Evolutionary conservation across 1,140 invertebrate genomes (phyloP).

Genomic region (Lordiphosa collinella): DNA sequence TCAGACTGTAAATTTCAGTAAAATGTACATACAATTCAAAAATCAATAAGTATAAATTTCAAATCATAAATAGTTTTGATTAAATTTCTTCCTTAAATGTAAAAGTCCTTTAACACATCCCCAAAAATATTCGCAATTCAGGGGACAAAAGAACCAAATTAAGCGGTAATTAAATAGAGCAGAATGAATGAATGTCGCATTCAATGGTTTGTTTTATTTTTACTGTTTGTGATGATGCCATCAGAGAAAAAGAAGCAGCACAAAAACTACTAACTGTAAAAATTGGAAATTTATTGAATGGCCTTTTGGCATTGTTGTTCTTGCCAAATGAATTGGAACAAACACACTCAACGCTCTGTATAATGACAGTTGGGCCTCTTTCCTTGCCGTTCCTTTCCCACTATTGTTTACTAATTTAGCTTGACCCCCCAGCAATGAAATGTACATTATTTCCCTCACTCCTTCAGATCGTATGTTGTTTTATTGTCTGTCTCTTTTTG

Average conservation of each 20-base stretch:
- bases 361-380: conserved; percentile 9
- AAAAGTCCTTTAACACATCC: no score
- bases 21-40: no score
- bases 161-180: conserved; percentile 23
- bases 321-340: conserved; percentile 70
- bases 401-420: conserved; percentile 59
- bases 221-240: conserved; percentile 20
- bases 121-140: no score
- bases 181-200: conserved; percentile 11
- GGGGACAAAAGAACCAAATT: no score
- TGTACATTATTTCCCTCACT: conserved; percentile 19
- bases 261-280: conserved; percentile 30
- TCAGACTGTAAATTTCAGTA: no score
- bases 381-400: neutral
- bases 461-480: conserved; percentile 20
- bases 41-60: no score
- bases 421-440: conserved; percentile 48
- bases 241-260: conserved; percentile 13
- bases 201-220: neutral
- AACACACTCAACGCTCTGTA: conserved; percentile 16
- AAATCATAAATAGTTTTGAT: no score
- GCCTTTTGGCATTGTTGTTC: conserved; percentile 37
- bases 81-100: no score
- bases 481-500: conserved; percentile 28
- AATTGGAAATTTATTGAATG: conserved; percentile 55